Conservation (phyloP, 2,797 vertebrate genomes). For the Coracias cyanogaster region DNA sequence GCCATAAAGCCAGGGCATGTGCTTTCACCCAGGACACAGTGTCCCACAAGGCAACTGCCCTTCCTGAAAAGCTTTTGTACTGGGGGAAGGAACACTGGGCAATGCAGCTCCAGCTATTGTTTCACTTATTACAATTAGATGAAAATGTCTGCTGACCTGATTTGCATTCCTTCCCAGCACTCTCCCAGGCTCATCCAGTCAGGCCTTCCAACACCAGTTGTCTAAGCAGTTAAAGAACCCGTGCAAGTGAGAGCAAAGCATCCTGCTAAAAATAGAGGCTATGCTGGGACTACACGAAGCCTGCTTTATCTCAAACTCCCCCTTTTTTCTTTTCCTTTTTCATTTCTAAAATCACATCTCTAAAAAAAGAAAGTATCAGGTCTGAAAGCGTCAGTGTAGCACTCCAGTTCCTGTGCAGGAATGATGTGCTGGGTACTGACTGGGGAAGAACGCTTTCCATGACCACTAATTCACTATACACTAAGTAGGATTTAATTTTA, state of each 20-base stretch:
- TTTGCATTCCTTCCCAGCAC: slow-evolving; percentile 26
- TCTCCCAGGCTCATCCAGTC: slow-evolving; percentile 13
- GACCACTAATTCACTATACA: slow-evolving; percentile 27
- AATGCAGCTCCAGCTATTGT: not conserved
- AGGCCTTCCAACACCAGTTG: slow-evolving; percentile 24
- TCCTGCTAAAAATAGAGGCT: slow-evolving; percentile 65
- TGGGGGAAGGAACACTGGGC: not conserved
- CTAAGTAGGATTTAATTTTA: slow-evolving; percentile 55
- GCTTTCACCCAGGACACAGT: slow-evolving; percentile 55
- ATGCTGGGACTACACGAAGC: slow-evolving; percentile 29
- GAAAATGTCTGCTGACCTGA: slow-evolving; percentile 43
- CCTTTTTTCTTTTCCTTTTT: not conserved
- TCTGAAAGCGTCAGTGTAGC: slow-evolving; percentile 26
- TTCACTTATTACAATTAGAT: slow-evolving; percentile 23
- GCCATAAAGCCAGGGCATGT: slow-evolving; percentile 64
- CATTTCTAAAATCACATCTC: slow-evolving; percentile 46
- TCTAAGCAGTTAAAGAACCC: slow-evolving; percentile 57
- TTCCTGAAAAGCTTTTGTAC: slow-evolving; percentile 58
- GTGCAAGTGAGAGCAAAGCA: slow-evolving; percentile 37
- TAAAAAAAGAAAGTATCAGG: slow-evolving; percentile 57
- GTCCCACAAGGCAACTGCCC: slow-evolving; percentile 29
- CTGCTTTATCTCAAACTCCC: slow-evolving; percentile 57
- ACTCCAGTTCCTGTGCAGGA: slow-evolving; percentile 29
- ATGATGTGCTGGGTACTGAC: not conserved
- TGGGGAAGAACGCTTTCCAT: slow-evolving; percentile 20